These are phyloP conservation scores for Diplodus puntazzo DNA, from an alignment of 2,797 vertebrate species.

Conservation along the genomic window DNA sequence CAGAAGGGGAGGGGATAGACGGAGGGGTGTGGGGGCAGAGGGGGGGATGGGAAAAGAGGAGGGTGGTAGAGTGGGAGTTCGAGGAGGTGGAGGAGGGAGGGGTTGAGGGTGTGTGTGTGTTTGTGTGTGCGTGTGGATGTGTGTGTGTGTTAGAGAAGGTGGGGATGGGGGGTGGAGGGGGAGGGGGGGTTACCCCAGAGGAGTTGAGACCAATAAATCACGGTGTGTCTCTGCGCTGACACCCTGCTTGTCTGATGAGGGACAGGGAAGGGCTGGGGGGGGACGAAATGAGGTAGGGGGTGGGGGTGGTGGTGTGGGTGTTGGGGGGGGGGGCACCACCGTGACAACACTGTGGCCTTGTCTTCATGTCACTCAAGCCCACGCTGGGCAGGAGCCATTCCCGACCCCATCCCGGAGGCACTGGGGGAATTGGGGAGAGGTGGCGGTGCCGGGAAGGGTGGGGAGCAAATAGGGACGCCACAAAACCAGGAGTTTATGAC, in stretches of 20 bases:
- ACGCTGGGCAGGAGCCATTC: constrained; percentile 64
- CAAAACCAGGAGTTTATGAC: constrained; percentile 51
- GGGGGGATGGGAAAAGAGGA: constrained; percentile 43
- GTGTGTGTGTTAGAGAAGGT: constrained; percentile 18
- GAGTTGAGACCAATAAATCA: constrained; percentile 86
- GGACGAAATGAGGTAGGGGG: constrained; percentile 34
- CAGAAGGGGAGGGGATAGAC: constrained; percentile 63
- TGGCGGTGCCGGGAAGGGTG: constrained; percentile 4
- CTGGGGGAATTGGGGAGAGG: constrained; percentile 23
- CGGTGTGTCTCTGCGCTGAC: constrained; percentile 80
- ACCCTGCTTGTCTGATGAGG: constrained; percentile 83
- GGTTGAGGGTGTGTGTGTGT: constrained; percentile 43
- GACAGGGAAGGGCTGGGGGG: constrained; percentile 47
- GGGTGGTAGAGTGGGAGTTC: constrained; percentile 26
- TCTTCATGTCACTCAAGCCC: constrained; percentile 80
- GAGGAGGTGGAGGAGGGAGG: constrained; percentile 32
- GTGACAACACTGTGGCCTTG: constrained; percentile 80
- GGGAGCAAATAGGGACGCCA: constrained; percentile 23
- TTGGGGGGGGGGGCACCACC: constrained; percentile 36
- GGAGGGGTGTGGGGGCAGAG: constrained; percentile 7
- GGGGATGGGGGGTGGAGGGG: constrained; percentile 5
- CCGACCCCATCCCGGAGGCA: constrained; percentile 37
- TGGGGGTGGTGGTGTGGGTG: background rate
- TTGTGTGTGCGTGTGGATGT: constrained; percentile 33
- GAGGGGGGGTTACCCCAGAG: constrained; percentile 64